These are phyloP conservation scores for Halisarca cf. caerulea DNA, from an alignment of 37 sponge, comb jelly and placozoan genomes.

Conservation along the genomic window DNA sequence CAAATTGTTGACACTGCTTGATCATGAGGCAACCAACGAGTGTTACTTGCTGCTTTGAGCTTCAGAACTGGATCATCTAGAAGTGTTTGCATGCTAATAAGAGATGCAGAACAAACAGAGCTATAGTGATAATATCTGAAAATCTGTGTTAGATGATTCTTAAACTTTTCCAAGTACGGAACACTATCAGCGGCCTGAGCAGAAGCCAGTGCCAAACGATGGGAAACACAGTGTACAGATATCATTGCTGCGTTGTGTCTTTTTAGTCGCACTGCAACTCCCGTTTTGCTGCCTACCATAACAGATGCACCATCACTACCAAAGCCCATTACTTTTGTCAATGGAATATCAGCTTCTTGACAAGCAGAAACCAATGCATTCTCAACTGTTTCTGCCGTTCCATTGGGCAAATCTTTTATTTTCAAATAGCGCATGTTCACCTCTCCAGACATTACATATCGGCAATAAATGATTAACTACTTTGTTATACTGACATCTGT, in stretches of 20 bases:
- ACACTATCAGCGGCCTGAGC: conserved; percentile 43
- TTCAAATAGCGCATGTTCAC: conserved; percentile 18
- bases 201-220: conserved; percentile 37
- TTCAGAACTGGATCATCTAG: conserved; percentile 34
- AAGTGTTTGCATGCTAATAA: conserved; percentile 43
- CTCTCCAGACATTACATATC: background rate
- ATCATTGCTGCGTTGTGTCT: conserved; percentile 10
- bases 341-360: background rate
- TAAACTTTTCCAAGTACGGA: conserved; percentile 29
- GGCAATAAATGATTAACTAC: conserved; percentile 32
- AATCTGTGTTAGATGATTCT: conserved; percentile 19
- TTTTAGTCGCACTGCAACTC: conserved; percentile 42
- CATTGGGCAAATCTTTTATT: conserved; percentile 32
- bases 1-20: conserved; percentile 34
- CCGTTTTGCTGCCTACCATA: conserved; percentile 29
- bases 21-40: conserved; percentile 51
- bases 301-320: conserved; percentile 54
- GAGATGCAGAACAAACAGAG: conserved; percentile 34
- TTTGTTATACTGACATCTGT: conserved; percentile 22
- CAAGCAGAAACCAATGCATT: background rate
- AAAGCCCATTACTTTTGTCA: conserved; percentile 26
- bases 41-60: conserved; percentile 34
- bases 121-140: conserved; percentile 40
- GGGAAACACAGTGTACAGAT: conserved; percentile 36
- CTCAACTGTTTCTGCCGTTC: conserved; percentile 48